A percentile compares a stretch with the other conserved stretches of the same genome.
These are phyloP conservation scores for Anableps anableps DNA, from an alignment of 2,797 vertebrate genomes.

Conservation along the genomic window DNA sequence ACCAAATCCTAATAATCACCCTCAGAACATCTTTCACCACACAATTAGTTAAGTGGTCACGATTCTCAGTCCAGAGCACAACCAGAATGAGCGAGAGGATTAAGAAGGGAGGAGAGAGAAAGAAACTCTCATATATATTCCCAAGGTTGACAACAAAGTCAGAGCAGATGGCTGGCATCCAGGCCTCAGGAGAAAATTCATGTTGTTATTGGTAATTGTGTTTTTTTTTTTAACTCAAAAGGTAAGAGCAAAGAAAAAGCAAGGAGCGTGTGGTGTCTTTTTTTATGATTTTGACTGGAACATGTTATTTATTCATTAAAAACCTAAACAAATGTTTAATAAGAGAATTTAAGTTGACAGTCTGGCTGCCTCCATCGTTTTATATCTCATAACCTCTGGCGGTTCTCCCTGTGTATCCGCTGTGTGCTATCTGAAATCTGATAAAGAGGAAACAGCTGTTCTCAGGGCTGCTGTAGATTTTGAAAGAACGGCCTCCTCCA, in stretches of 20 bases:
- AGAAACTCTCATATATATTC: conserved; percentile 51
- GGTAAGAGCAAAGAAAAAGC: conserved; percentile 12
- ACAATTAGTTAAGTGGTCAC: conserved; percentile 72
- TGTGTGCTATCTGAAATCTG: conserved; percentile 48
- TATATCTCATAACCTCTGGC: conserved; percentile 43
- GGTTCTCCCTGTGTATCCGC: conserved; percentile 29
- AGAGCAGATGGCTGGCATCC: conserved; percentile 48
- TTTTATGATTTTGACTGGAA: conserved; percentile 16
- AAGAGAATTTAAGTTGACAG: conserved; percentile 16
- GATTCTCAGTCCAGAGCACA: conserved; percentile 49
- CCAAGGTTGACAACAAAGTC: conserved; percentile 62
- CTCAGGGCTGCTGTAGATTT: conserved; percentile 40
- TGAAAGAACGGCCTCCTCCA: conserved; percentile 25
- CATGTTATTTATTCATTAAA: conserved; percentile 16
- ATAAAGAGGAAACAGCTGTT: conserved; percentile 65
- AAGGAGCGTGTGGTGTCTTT: conserved; percentile 1
- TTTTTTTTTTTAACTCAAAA: conserved; percentile 9
- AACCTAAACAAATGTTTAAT: not conserved
- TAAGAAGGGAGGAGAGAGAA: conserved; percentile 50
- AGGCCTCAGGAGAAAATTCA: conserved; percentile 43
- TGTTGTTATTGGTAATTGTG: conserved; percentile 40
- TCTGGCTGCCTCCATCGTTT: conserved; percentile 26
- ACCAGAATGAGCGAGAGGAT: conserved; percentile 51
- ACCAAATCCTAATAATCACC: conserved; percentile 49
- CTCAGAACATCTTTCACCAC: conserved; percentile 64